Conservation (phyloP, 2,888 invertebrate species). For the Cephus pulcher region DNA sequence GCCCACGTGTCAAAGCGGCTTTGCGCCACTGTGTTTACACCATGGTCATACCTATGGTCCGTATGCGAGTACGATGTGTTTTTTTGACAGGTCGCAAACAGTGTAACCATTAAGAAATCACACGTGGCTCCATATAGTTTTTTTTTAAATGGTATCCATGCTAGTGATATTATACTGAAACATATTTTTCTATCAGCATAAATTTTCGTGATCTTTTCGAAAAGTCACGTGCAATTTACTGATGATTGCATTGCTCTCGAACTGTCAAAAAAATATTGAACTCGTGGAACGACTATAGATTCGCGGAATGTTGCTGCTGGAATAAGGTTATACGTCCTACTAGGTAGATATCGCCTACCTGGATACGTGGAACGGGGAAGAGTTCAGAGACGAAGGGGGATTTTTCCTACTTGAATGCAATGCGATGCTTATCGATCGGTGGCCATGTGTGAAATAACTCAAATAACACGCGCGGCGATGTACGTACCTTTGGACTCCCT, state of each 20-base stretch:
- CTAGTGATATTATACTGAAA: too few species aligned
- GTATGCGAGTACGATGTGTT: too few species aligned
- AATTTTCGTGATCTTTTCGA: not conserved
- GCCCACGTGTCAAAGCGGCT: not conserved
- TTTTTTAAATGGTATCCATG: too few species aligned
- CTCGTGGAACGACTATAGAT: not conserved
- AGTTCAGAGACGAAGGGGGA: constrained; percentile 17
- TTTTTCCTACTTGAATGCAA: constrained; percentile 32
- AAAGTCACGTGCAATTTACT: not conserved
- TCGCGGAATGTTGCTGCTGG: not conserved
- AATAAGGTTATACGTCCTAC: not conserved
- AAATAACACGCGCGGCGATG: constrained; percentile 36
- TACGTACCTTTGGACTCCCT: constrained; percentile 8
- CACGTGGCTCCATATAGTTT: not conserved
- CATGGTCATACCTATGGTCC: too few species aligned
- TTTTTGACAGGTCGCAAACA: too few species aligned
- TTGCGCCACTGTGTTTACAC: not conserved
- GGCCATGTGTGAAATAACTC: constrained; percentile 49
- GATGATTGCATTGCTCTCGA: not conserved
- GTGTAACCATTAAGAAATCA: not conserved
- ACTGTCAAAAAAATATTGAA: not conserved
- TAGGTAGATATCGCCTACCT: not conserved
- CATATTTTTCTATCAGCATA: not conserved
- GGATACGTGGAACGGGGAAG: not conserved
- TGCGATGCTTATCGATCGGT: constrained; percentile 49